Evolutionary conservation across 2,797 vertebrate species (phyloP).

Genomic region (Onychomys torridus): DNA sequence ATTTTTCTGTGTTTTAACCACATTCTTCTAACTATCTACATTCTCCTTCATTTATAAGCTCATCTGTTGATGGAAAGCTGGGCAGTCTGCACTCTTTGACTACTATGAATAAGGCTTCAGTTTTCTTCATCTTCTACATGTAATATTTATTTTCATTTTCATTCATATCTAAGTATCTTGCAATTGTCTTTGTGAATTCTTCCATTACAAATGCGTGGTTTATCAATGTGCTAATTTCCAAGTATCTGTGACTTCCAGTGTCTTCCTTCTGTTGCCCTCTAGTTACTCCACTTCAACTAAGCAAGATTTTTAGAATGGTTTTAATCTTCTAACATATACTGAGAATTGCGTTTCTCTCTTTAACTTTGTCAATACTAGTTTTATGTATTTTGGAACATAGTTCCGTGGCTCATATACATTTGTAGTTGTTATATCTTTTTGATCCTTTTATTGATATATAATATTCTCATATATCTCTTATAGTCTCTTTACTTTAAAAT

Average conservation of each 20-base stretch:
- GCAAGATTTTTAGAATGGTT: not conserved
- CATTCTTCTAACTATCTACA: not conserved
- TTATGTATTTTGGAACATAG: not conserved
- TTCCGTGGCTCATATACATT: not conserved
- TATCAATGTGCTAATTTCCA: not conserved
- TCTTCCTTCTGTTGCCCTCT: not conserved
- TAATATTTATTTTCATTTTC: not conserved
- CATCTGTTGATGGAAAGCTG: not conserved
- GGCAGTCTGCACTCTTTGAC: not conserved
- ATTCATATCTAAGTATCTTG: not conserved
- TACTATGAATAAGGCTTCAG: not conserved
- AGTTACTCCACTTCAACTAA: not conserved
- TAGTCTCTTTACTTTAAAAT: not conserved
- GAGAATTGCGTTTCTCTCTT: not conserved
- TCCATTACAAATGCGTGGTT: not conserved
- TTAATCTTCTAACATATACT: not conserved
- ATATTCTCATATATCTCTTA: not conserved
- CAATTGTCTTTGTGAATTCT: not conserved
- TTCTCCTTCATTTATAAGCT: not conserved
- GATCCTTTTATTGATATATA: not conserved
- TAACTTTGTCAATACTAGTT: not conserved
- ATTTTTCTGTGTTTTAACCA: not conserved
- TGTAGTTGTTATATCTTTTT: not conserved
- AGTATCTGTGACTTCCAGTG: not conserved
- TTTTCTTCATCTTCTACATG: not conserved